Evolutionary conservation across 2,797 vertebrate species (phyloP), one percentile per base, ranked within the genome.

Genomic region (Platalea minor): DNA sequence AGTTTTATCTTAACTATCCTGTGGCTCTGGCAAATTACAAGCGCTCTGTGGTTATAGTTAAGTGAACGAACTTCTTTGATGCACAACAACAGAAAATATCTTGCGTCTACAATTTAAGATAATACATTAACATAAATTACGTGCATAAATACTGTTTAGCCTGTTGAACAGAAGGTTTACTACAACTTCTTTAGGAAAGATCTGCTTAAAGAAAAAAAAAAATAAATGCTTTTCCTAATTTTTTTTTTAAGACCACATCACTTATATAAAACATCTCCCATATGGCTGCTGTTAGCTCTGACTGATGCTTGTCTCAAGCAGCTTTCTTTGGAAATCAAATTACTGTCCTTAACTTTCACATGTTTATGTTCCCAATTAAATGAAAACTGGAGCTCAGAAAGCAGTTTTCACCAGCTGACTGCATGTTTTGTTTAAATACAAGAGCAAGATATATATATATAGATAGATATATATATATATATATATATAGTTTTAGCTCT

Each of bases 281-380:
- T 92, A 94, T 93, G 96, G 96, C 75, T 96, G 63, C 95, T 87
- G 87, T 95, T 95, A 97, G 75, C 80, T 95, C 93, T 75, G 69
- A 72, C 29, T 86, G 93, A 87, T 90, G 89, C 74, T 73, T 59
- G 65, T 94, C 93, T 92, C 74, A 88, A 92, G 89, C 86, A 93
- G 89, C 76, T 96, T 95, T 95, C 93, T 91, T 96, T 74, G 91
- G 89, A 98, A 97, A 97, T 88, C 85, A 97, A 95, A 96, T 93
- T 93, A 95, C 76, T 65, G 64, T 68, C 80, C 89, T 95, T 89
- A 88, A 97, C 92, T 97, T 97, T 96, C 95, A 85, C 88, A 96
- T 92, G 80, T 94, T 96, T 97, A 91, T 91, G 74, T 92, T 93
- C 80, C 64, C 90, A 96, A 97, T 96, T 95, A 97, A 96, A 97